A percentile compares a stretch with the other conserved stretches of the same genome.
phyloP scores from a whole-genome alignment of 92 coral and sea anemone species.

The Ricordea florida region DNA sequence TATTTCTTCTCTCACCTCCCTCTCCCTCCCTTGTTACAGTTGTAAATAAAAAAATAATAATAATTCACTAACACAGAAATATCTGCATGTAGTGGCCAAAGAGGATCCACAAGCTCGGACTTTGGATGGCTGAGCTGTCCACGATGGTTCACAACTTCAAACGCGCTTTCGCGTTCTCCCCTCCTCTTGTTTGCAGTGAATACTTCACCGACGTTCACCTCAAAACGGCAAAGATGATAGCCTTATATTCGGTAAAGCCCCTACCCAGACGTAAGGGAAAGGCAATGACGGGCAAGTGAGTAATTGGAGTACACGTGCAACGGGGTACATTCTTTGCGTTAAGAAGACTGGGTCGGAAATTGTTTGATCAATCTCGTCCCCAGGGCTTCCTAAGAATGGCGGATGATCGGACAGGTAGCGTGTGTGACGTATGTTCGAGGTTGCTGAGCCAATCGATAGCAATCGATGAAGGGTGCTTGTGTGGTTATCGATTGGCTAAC shows the following conservation, averaged over 20 bases:
- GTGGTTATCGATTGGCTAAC: neutral
- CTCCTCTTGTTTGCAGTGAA: slow-evolving; percentile 5
- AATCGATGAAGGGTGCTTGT: neutral
- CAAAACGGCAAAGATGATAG: neutral
- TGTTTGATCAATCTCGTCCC: slow-evolving; percentile 4
- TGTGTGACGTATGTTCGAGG: neutral
- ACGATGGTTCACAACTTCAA: neutral
- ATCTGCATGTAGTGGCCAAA: too few relatives aligned
- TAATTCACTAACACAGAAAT: too few relatives aligned
- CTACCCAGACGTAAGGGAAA: too few relatives aligned
- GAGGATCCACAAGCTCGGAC: too few relatives aligned
- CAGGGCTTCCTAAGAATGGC: slow-evolving; percentile 10
- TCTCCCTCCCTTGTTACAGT: too few relatives aligned
- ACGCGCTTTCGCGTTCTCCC: slow-evolving; percentile 8
- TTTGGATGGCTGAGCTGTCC: too few relatives aligned
- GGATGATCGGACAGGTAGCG: neutral
- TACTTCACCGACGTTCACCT: neutral
- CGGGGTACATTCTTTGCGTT: slow-evolving; percentile 14
- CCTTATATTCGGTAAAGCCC: too few relatives aligned
- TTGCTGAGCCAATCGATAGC: neutral
- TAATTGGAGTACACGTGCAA: slow-evolving; percentile 13
- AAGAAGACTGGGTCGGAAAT: slow-evolving; percentile 8
- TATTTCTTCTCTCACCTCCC: slow-evolving; percentile 13
- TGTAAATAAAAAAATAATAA: too few relatives aligned
- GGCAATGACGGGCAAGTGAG: slow-evolving; percentile 22